These are phyloP conservation scores for Drosophila quadrilineata DNA, from an alignment of 1,140 invertebrate genomes.

Conservation along the genomic window DNA sequence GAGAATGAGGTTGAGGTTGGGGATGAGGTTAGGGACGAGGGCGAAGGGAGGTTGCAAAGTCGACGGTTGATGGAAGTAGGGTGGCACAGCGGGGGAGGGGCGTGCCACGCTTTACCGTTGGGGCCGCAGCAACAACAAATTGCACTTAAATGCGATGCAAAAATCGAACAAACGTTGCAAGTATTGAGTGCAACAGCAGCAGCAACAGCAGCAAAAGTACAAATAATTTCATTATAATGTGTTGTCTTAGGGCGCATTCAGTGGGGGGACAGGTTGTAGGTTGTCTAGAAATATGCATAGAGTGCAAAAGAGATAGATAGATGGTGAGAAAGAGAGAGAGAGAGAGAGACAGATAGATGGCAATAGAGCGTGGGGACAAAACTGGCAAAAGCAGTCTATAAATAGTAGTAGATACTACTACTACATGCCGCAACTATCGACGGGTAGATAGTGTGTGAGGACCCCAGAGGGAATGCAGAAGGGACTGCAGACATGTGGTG, in stretches of 20 bases:
- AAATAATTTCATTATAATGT: constrained; percentile 78
- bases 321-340: not conserved
- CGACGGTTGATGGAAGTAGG: no score
- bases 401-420: no score
- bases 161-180: constrained; percentile 51
- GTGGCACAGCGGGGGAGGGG: not conserved
- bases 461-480: no score
- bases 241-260: constrained; percentile 15
- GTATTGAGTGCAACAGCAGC: constrained; percentile 35
- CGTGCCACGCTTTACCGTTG: constrained; percentile 20
- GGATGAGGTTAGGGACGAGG: no score
- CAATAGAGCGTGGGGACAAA: constrained; percentile 58
- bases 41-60: no score
- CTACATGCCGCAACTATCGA: no score
- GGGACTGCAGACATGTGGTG: no score
- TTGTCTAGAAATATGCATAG: constrained; percentile 14
- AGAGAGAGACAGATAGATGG: constrained; percentile 17
- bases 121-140: constrained; percentile 29
- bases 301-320: constrained; percentile 15
- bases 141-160: constrained; percentile 28
- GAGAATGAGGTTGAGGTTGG: not conserved
- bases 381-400: constrained; percentile 54
- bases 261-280: constrained; percentile 26
- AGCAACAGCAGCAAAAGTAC: constrained; percentile 52
- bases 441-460: no score